phyloP scores from a whole-genome alignment of 2,797 vertebrate genomes.

The Pangasius djambal region DNA sequence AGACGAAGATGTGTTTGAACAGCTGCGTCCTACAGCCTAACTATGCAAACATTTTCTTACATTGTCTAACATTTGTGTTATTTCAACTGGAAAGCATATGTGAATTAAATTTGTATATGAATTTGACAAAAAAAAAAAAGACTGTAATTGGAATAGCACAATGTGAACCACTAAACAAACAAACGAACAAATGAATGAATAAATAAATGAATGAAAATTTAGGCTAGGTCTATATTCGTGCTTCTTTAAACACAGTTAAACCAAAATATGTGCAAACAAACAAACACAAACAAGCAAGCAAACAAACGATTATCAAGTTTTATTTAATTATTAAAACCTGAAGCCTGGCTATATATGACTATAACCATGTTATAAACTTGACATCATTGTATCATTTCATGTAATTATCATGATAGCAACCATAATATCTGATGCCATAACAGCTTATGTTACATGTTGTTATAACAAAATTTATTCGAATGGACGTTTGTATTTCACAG shows the following conservation, averaged over 20 bases:
- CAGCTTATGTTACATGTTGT: neutral
- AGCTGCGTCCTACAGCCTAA: slow-evolving; percentile 22
- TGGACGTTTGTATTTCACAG: no score
- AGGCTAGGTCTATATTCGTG: neutral
- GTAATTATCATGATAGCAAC: neutral
- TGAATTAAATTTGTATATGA: neutral
- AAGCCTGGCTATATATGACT: neutral
- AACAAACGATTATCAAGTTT: neutral
- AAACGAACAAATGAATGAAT: neutral
- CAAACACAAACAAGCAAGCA: neutral
- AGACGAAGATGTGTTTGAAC: slow-evolving; percentile 13
- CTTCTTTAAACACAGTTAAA: neutral
- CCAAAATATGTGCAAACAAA: neutral
- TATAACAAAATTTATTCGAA: no score
- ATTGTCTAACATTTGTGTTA: neutral
- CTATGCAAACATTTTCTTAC: neutral
- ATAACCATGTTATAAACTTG: neutral
- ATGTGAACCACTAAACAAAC: neutral
- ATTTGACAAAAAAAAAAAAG: neutral
- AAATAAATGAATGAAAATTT: no score
- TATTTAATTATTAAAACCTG: no score
- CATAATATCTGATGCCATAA: neutral
- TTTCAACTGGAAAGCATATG: neutral
- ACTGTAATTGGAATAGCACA: neutral
- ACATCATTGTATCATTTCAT: neutral